These are phyloP conservation scores for Stegastes partitus DNA, from an alignment of 2,113 vertebrate species.

Conservation along the genomic window DNA sequence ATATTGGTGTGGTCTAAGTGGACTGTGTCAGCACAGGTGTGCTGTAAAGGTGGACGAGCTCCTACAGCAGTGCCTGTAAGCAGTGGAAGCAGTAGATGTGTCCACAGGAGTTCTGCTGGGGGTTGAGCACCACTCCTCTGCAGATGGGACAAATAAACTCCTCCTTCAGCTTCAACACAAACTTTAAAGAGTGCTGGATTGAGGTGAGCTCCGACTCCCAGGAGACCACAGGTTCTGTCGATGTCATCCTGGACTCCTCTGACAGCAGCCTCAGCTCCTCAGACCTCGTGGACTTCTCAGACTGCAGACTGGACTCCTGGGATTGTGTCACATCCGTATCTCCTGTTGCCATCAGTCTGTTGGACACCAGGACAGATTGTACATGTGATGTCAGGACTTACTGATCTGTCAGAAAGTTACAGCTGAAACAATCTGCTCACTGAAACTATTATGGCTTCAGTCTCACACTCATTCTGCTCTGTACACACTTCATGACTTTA, in stretches of 20 bases:
- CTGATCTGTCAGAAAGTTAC: too few species aligned
- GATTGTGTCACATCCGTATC: not conserved
- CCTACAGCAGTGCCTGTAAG: constrained; percentile 55
- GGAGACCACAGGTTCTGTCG: constrained; percentile 15
- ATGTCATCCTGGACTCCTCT: constrained; percentile 26
- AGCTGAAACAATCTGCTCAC: too few species aligned
- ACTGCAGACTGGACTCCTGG: not conserved
- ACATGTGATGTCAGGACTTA: not conserved
- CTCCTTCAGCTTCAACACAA: constrained; percentile 61
- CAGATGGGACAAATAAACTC: constrained; percentile 69
- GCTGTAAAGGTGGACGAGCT: constrained; percentile 11
- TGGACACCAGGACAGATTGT: not conserved
- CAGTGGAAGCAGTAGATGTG: constrained; percentile 71
- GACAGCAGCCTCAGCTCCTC: constrained; percentile 15
- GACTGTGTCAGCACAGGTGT: not conserved
- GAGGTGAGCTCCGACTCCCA: constrained; percentile 58
- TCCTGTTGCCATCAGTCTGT: constrained; percentile 48
- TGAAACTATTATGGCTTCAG: too few species aligned
- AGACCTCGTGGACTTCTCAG: not conserved
- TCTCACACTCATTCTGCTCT: too few species aligned
- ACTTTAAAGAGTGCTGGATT: constrained; percentile 54
- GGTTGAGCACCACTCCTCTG: constrained; percentile 62
- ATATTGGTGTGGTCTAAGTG: too few species aligned
- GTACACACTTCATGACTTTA: too few species aligned
- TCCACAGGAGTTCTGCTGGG: constrained; percentile 70